Percentiles rank a stretch among this genome's conserved stretches.
phyloP scores from a whole-genome alignment of 37 sponge, comb jelly and placozoan genomes.

The Crambe crambe region DNA sequence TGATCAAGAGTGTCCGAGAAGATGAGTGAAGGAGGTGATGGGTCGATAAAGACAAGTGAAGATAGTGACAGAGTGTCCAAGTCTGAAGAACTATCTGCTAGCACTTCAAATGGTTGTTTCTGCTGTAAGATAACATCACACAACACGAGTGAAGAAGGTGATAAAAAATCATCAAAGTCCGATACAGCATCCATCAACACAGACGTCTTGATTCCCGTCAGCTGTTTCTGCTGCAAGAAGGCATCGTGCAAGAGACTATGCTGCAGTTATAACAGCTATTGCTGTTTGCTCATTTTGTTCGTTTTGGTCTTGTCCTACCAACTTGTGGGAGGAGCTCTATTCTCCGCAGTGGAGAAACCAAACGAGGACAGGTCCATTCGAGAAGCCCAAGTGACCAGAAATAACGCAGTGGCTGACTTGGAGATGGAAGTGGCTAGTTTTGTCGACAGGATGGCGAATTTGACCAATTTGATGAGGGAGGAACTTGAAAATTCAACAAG shows the following conservation, averaged over 20 bases:
- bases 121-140: no score
- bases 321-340: conserved; percentile 50
- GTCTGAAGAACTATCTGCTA: no score
- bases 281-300: conserved; percentile 15
- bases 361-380: conserved; percentile 10
- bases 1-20: no score
- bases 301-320: conserved; percentile 50
- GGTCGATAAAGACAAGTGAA: no score
- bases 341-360: conserved; percentile 44
- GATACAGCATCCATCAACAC: not conserved
- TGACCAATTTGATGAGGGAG: conserved; percentile 18
- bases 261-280: conserved; percentile 38
- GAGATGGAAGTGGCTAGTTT: not conserved
- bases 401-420: not conserved
- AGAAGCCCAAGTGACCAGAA: not conserved
- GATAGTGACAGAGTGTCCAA: no score
- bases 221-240: not conserved
- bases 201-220: not conserved
- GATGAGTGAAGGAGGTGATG: no score
- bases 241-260: conserved; percentile 22
- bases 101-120: no score
- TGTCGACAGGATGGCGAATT: not conserved
- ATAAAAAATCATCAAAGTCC: not conserved
- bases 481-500: conserved; percentile 2
- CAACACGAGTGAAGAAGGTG: no score